Evolutionary conservation across 2,113 vertebrate genomes (phyloP), one percentile per base, ranked within the genome.

Genomic region (Sturnus vulgaris): DNA sequence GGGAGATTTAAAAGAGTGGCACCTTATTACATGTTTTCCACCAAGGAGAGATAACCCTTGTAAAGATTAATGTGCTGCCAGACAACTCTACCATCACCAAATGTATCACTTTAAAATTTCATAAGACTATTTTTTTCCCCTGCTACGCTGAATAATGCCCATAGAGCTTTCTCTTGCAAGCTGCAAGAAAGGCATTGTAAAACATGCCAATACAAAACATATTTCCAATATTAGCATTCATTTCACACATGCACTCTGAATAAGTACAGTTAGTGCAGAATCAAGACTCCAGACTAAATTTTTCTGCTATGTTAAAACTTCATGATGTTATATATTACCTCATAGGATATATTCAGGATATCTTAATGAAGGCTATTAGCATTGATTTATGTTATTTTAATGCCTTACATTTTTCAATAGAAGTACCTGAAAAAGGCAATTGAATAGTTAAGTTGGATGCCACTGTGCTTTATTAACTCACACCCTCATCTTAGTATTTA

Each of bases 11-110:
- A 82, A 80, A 90, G 64, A 66, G 78, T 92, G 68, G 47, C 40
- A 92, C 76, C 82, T 94, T 88, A 81, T 88, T 56, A 71, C 4
- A 2, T 9, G 0, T 88, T 94, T 97, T 90, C 64, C 76, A 86
- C 73, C 72, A 83, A 72, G 68, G 82, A 90, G 23, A 68, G 56
- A 95, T 90, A 95, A 93, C 68, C 88, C 92, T 73, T 53, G 40
- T 71, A 81, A 93, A 93, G 93, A 96, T 86, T 68, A 93, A 96
- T 95, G 90, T 57, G n/a, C 72, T 95, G 85, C 60, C 90, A 88
- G 68, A 40, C 68, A 78, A 49, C 50, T 70, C 71, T 31, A 81
- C 78, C 50, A 72, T 71, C n/a, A 72, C 85, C 64, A 80, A 94
- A 90, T 65, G 44, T 44, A 86, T 64, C 25, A 31, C 39, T 92